Conservation (phyloP, 2,113 vertebrate species). For the Elgaria multicarinata region DNA sequence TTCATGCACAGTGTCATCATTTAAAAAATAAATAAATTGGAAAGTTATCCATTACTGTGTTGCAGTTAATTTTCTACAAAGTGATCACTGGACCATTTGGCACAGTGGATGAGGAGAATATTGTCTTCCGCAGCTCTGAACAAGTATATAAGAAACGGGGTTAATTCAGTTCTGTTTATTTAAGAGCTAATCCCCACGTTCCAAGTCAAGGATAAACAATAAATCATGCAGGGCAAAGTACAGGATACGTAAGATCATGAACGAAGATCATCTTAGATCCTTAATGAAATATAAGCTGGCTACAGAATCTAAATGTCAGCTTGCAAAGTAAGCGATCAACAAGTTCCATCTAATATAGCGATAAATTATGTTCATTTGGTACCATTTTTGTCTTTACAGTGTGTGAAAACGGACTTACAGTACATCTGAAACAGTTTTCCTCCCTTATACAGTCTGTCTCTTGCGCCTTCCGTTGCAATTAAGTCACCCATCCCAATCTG, state of each 20-base stretch:
- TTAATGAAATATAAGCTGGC: conserved; percentile 19
- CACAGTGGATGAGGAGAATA: conserved; percentile 14
- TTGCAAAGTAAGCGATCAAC: conserved; percentile 11
- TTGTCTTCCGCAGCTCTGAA: conserved; percentile 18
- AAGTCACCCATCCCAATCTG: conserved; percentile 36
- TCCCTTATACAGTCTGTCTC: background rate
- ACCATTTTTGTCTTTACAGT: conserved; percentile 18
- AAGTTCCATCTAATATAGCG: background rate
- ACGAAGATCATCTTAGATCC: background rate
- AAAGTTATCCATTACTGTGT: background rate
- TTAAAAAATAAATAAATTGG: no score
- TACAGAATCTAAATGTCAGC: background rate
- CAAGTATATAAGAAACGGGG: background rate
- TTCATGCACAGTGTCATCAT: background rate
- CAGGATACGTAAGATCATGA: background rate
- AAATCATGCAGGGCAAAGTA: conserved; percentile 28
- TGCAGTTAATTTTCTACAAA: background rate
- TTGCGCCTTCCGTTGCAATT: conserved; percentile 29
- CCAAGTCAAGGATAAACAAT: conserved; percentile 17
- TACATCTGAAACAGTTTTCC: background rate
- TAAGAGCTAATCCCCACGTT: conserved; percentile 34
- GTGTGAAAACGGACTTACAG: conserved; percentile 4
- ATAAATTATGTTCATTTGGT: background rate
- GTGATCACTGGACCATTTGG: background rate
- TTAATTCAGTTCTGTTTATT: conserved; percentile 15